These are phyloP conservation scores for Brachypodius melanocephalos DNA, from an alignment of 2,113 vertebrate genomes.

Conservation along the genomic window DNA sequence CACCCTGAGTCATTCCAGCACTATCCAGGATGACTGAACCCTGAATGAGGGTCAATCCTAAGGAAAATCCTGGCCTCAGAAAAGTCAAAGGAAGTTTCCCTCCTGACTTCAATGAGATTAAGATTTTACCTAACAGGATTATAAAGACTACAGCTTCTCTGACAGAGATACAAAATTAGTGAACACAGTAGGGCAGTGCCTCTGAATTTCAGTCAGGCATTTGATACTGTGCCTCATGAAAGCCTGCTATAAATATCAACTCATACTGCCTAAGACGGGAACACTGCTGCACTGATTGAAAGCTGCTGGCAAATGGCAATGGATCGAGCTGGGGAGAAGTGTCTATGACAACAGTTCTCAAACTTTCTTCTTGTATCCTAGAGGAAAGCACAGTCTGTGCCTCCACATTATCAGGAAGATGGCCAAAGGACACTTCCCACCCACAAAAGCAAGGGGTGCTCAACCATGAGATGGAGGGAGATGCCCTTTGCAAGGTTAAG, in stretches of 20 bases:
- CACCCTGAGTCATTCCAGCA: background rate
- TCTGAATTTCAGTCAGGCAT: slow-evolving; percentile 54
- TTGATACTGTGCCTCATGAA: slow-evolving; percentile 52
- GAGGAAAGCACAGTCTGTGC: slow-evolving; percentile 46
- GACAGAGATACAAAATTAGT: slow-evolving; percentile 40
- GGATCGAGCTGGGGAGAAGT: slow-evolving; percentile 49
- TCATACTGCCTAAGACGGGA: slow-evolving; percentile 49
- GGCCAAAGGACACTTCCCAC: slow-evolving; percentile 37
- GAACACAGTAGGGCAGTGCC: slow-evolving; percentile 7
- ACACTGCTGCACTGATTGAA: slow-evolving; percentile 62
- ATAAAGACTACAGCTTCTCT: background rate
- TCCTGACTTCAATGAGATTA: background rate
- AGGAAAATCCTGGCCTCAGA: background rate
- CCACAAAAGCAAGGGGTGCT: background rate
- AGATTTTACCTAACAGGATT: slow-evolving; percentile 38
- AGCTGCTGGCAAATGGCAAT: slow-evolving; percentile 63
- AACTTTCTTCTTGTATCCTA: slow-evolving; percentile 42
- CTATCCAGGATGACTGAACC: background rate
- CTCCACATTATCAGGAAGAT: slow-evolving; percentile 4
- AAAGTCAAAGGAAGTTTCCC: background rate
- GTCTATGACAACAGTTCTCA: slow-evolving; percentile 56
- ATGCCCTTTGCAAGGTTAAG: background rate
- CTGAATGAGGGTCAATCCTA: background rate
- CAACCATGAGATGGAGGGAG: background rate
- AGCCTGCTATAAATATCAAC: slow-evolving; percentile 50